Evolutionary conservation across 2,888 invertebrate genomes (phyloP).

Genomic region (Chaetogeoica ovagalla): DNA sequence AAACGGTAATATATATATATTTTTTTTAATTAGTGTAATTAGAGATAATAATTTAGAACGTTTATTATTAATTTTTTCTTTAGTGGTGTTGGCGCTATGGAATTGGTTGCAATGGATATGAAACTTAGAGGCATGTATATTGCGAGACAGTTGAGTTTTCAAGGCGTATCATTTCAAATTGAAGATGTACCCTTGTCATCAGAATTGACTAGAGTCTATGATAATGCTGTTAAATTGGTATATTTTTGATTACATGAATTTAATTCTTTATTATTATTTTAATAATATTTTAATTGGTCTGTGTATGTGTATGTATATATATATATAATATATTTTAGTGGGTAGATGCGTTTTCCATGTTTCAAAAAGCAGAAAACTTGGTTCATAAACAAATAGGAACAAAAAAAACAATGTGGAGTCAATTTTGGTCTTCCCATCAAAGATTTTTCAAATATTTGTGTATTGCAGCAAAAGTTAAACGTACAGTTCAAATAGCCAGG

Average conservation of each 20-base stretch:
- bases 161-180: conserved; percentile 95
- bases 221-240: conserved; percentile 86
- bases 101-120: conserved; percentile 99
- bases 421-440: conserved; percentile 99
- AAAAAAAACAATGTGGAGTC: conserved; percentile 99
- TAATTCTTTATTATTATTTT: conserved; percentile 17
- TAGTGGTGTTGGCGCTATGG: conserved; percentile 98
- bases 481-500: conserved; percentile 64
- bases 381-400: conserved; percentile 93
- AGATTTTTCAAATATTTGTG: conserved; percentile 98
- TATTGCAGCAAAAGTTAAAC: conserved; percentile 89
- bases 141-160: conserved; percentile 96
- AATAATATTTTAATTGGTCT: too few relatives aligned
- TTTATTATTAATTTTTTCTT: conserved; percentile 45
- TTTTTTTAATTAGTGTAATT: background rate
- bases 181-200: conserved; percentile 90
- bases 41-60: too few relatives aligned
- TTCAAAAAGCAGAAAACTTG: conserved; percentile 91
- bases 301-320: background rate
- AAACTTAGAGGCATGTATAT: conserved; percentile 98
- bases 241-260: conserved; percentile 57
- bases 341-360: conserved; percentile 96
- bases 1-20: conserved; percentile 74
- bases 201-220: conserved; percentile 87
- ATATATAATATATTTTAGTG: conserved; percentile 65